phyloP scores from a whole-genome alignment of 2,888 invertebrate species.

The Blomia tropicalis region DNA sequence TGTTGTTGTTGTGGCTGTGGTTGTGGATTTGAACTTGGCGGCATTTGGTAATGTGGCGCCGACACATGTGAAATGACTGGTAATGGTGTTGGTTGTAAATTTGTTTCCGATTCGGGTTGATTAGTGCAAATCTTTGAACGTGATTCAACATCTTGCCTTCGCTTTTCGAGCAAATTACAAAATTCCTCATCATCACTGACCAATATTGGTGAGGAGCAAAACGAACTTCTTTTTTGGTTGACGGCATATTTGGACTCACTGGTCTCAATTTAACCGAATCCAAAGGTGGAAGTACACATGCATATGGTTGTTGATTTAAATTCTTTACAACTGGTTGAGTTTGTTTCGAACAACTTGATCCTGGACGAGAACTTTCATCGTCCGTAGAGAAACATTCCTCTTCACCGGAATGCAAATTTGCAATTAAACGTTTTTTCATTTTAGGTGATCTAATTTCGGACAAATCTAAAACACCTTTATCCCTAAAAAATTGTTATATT shows the following conservation, averaged over 20 bases:
- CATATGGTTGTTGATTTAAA: neutral
- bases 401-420: slow-evolving; percentile 26
- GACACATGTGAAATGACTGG: neutral
- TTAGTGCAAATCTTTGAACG: neutral
- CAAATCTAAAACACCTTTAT: slow-evolving; percentile 60
- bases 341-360: slow-evolving; percentile 21
- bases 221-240: slow-evolving; percentile 11
- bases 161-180: neutral
- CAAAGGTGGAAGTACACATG: slow-evolving; percentile 9
- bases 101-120: neutral
- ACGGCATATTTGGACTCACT: neutral
- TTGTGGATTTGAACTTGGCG: neutral
- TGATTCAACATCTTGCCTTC: slow-evolving; percentile 5
- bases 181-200: neutral
- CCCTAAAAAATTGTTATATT: neutral
- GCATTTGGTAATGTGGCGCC: neutral
- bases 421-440: slow-evolving; percentile 56
- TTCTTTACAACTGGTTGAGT: neutral
- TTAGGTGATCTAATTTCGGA: slow-evolving; percentile 76
- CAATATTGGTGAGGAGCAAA: slow-evolving; percentile 12
- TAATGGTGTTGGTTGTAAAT: neutral
- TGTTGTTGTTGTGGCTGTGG: neutral
- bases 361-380: slow-evolving; percentile 25
- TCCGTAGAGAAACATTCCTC: slow-evolving; percentile 22
- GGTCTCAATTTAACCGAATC: neutral